Evolutionary conservation across 2,113 vertebrate species (phyloP), one percentile per base, ranked within the genome.

Genomic region (Tauraco erythrolophus): DNA sequence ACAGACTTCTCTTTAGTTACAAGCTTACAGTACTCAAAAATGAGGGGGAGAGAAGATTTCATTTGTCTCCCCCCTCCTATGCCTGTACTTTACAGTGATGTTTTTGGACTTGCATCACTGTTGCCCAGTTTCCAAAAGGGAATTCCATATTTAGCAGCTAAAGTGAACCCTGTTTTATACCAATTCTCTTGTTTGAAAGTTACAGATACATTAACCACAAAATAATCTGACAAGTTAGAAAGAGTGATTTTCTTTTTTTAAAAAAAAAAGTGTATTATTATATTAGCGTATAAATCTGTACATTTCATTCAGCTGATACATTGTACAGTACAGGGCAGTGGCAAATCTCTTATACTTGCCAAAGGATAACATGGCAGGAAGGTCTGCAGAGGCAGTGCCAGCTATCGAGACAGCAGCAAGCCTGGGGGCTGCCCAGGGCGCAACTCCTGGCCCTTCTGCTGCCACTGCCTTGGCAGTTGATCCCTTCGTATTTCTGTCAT

Each of bases 31-130:
- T 39, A 56, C 46, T 71, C 46, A 70, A 51, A 93, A 65, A 54
- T 0, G 16, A 3, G 2, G 3, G 33, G 9, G 6, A 46, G 8
- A 65, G 8, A 53, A 6, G 11, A 80, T 53, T 70, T 66, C 2
- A 69, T 50, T 71, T 62, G 18, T 48, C 41, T 83, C 25, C 21
- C 16, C 12, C 10, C 22, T 70, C 72, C 77, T 24, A 53, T 17
- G 19, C 35, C 25, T 43, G 33, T 46, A 60, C 17, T 72, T 50
- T 33, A 77, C 7, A 70, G 17, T 15, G 23, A 46, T 37, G 23
- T 24, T 91, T 84, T 45, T 9, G 3, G 37, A 87, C 14, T 48
- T 39, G 27, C 13, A 61, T 17, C 31, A 57, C 19, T 23, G 31
- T 15, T 81, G 24, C n/a, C n/a, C 41, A 9, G 1, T 56, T 80